phyloP scores from a whole-genome alignment of 1,140 invertebrate genomes.

The Drosophila biarmipes region DNA sequence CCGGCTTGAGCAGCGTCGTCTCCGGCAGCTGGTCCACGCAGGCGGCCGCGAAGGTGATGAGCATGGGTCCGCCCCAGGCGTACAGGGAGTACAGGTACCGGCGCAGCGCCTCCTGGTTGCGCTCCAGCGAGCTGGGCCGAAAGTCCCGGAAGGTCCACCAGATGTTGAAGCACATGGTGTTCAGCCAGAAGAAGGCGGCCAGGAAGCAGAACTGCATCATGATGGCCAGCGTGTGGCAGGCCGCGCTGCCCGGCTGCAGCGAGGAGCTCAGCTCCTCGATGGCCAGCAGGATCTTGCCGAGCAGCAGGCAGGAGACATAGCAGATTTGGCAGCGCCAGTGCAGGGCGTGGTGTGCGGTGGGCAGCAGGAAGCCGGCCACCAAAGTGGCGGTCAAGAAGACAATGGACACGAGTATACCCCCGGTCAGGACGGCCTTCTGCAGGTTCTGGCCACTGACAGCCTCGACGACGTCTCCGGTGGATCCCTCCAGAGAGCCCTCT shows the following conservation, averaged over 20 bases:
- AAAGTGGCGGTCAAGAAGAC: slow-evolving; percentile 91
- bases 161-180: slow-evolving; percentile 97
- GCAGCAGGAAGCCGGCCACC: slow-evolving; percentile 90
- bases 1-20: slow-evolving; percentile 87
- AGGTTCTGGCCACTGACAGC: slow-evolving; percentile 84
- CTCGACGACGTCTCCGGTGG: not conserved
- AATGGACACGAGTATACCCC: slow-evolving; percentile 90
- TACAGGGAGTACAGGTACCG: slow-evolving; percentile 91
- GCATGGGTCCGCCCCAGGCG: slow-evolving; percentile 91
- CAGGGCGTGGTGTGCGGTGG: slow-evolving; percentile 91
- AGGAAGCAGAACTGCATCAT: slow-evolving; percentile 97
- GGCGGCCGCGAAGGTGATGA: slow-evolving; percentile 89
- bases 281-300: slow-evolving; percentile 91
- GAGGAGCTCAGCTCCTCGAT: slow-evolving; percentile 76
- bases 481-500: slow-evolving; percentile 16
- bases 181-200: slow-evolving; percentile 98
- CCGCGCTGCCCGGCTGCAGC: slow-evolving; percentile 87
- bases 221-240: slow-evolving; percentile 89
- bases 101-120: slow-evolving; percentile 91
- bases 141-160: slow-evolving; percentile 97
- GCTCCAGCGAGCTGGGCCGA: slow-evolving; percentile 91
- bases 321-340: slow-evolving; percentile 94
- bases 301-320: slow-evolving; percentile 91
- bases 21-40: slow-evolving; percentile 87
- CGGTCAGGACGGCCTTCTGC: slow-evolving; percentile 89